A percentile compares a stretch with the other conserved stretches of the same genome.
Evolutionary conservation across 2,797 vertebrate species (phyloP).

Genomic region (Coccyzus lansbergi): DNA sequence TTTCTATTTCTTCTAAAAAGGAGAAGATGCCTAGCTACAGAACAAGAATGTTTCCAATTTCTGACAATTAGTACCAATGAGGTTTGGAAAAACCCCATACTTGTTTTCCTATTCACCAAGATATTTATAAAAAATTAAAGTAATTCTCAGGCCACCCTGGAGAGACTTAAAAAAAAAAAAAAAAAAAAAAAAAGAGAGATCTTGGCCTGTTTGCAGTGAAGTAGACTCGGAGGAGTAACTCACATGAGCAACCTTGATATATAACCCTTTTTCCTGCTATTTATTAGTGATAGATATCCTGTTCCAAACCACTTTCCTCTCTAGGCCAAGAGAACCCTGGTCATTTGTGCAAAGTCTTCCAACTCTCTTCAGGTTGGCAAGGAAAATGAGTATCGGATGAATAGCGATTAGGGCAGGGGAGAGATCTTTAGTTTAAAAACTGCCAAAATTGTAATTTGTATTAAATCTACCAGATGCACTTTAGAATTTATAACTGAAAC

Average conservation of each 20-base stretch:
- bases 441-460: background rate
- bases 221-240: background rate
- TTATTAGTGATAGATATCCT: background rate
- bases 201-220: background rate
- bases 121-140: background rate
- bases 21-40: background rate
- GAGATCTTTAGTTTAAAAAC: background rate
- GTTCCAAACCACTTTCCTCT: background rate
- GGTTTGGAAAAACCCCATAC: background rate
- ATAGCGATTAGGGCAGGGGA: background rate
- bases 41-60: constrained; percentile 1
- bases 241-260: background rate
- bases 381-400: background rate
- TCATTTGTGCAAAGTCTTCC: background rate
- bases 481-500: background rate
- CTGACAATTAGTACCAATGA: background rate
- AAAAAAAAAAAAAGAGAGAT: background rate
- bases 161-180: background rate
- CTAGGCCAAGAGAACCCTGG: background rate
- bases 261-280: background rate
- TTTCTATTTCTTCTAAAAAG: background rate
- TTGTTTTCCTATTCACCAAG: background rate
- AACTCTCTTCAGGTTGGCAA: background rate
- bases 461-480: background rate
- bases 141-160: background rate